Evolutionary conservation across 2,888 invertebrate genomes (phyloP).

Genomic region (Hipparchia sbordonii): DNA sequence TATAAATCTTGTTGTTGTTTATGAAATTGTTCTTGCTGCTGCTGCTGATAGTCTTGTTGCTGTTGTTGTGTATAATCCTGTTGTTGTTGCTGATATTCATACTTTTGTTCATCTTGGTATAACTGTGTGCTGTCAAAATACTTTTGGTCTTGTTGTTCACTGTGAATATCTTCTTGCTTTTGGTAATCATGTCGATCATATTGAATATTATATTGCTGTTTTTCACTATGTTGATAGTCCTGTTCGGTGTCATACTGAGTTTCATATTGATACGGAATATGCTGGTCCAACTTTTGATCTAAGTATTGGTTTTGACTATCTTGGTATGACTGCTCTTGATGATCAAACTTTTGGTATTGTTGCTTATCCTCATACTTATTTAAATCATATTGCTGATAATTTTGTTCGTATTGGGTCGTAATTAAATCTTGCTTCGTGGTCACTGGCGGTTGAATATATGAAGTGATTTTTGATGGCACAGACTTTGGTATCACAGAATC

Average conservation of each 20-base stretch:
- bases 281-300: constrained; percentile 47
- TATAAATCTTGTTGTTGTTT: constrained; percentile 50
- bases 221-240: constrained; percentile 41
- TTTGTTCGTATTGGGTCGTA: constrained; percentile 52
- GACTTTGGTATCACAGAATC: constrained; percentile 63
- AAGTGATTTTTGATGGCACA: constrained; percentile 60
- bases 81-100: constrained; percentile 46
- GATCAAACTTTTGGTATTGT: constrained; percentile 46
- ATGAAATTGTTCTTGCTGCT: constrained; percentile 49
- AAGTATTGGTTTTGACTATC: constrained; percentile 45
- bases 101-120: constrained; percentile 41
- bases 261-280: constrained; percentile 46
- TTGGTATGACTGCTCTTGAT: constrained; percentile 43
- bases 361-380: constrained; percentile 51
- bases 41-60: constrained; percentile 42
- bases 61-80: constrained; percentile 38
- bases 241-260: constrained; percentile 33
- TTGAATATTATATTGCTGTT: constrained; percentile 39
- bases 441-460: constrained; percentile 64
- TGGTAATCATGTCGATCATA: constrained; percentile 36
- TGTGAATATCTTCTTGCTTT: constrained; percentile 41
- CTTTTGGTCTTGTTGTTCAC: constrained; percentile 48
- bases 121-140: constrained; percentile 44
- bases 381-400: constrained; percentile 58
- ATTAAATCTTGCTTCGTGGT: constrained; percentile 58